Percentiles rank a stretch among this genome's conserved stretches.
These are phyloP conservation scores for Porphyrio hochstetteri DNA, from an alignment of 2,113 vertebrate species.

Conservation along the genomic window DNA sequence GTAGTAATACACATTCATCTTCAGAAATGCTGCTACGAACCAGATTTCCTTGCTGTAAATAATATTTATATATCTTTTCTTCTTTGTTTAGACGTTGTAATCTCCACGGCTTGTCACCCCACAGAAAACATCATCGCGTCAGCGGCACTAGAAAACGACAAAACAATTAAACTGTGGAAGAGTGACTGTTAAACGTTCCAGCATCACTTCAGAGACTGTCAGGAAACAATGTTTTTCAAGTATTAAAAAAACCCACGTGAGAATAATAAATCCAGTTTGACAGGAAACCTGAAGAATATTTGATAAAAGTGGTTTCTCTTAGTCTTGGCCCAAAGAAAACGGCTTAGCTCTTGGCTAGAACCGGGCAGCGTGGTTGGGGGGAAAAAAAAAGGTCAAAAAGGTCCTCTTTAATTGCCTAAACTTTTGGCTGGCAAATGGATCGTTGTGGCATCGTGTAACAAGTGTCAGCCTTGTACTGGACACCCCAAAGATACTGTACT, in stretches of 20 bases:
- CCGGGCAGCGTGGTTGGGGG: background rate
- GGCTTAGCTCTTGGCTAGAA: slow-evolving; percentile 41
- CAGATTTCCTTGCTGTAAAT: background rate
- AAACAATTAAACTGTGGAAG: slow-evolving; percentile 99
- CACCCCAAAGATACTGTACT: slow-evolving; percentile 44
- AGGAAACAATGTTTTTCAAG: slow-evolving; percentile 20
- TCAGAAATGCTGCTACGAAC: background rate
- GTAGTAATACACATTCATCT: background rate
- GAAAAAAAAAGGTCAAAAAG: slow-evolving; percentile 6
- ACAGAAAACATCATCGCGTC: slow-evolving; percentile 99
- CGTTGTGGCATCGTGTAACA: background rate
- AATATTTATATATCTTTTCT: background rate
- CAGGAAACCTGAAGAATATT: slow-evolving; percentile 37
- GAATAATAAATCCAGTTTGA: slow-evolving; percentile 10
- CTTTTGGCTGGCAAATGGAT: slow-evolving; percentile 30
- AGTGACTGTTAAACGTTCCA: slow-evolving; percentile 91
- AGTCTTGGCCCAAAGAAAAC: slow-evolving; percentile 52
- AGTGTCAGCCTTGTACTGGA: slow-evolving; percentile 4
- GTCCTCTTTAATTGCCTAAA: slow-evolving; percentile 51
- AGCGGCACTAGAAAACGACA: slow-evolving; percentile 98
- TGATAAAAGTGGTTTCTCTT: slow-evolving; percentile 50
- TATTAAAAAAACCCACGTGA: background rate
- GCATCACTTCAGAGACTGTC: slow-evolving; percentile 45
- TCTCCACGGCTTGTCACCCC: slow-evolving; percentile 97
- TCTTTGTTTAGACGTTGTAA: slow-evolving; percentile 88